These are phyloP conservation scores for Hydrozoanthus tunicans DNA, from an alignment of 64 coral and sea anemone genomes.

Conservation along the genomic window DNA sequence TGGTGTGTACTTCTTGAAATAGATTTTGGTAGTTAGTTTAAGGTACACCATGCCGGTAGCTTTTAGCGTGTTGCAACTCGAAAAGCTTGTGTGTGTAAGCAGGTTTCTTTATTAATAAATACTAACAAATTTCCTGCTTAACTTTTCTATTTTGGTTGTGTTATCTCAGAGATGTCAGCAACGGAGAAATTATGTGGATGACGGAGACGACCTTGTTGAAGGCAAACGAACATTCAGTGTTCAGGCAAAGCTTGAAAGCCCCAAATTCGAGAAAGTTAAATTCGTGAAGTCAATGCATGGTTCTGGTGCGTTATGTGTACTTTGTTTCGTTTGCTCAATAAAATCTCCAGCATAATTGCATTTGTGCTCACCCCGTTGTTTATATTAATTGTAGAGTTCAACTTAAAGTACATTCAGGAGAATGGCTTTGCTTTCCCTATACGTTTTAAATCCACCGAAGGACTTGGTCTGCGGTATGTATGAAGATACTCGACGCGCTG, in stretches of 20 bases:
- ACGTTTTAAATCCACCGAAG: constrained; percentile 77
- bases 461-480: constrained; percentile 91
- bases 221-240: constrained; percentile 98
- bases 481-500: constrained; percentile 1
- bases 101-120: not conserved
- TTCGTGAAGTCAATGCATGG: constrained; percentile 85
- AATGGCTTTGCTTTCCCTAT: constrained; percentile 85
- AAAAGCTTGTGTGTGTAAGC: constrained; percentile 6
- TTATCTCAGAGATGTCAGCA: constrained; percentile 83
- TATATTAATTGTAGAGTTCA: constrained; percentile 85
- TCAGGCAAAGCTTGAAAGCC: constrained; percentile 88
- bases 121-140: constrained; percentile 52
- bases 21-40: constrained; percentile 35
- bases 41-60: constrained; percentile 16
- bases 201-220: constrained; percentile 93
- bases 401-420: constrained; percentile 92
- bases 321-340: constrained; percentile 71
- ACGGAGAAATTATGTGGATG: constrained; percentile 90
- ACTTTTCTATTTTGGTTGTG: constrained; percentile 60
- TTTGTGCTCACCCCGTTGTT: constrained; percentile 58
- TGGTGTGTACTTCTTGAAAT: constrained; percentile 65
- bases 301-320: constrained; percentile 85
- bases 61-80: constrained; percentile 31
- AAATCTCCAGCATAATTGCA: constrained; percentile 43
- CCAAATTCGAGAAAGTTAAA: constrained; percentile 77